Conservation (phyloP, 2,113 vertebrate species). For the Thalassarche chlororhynchos region DNA sequence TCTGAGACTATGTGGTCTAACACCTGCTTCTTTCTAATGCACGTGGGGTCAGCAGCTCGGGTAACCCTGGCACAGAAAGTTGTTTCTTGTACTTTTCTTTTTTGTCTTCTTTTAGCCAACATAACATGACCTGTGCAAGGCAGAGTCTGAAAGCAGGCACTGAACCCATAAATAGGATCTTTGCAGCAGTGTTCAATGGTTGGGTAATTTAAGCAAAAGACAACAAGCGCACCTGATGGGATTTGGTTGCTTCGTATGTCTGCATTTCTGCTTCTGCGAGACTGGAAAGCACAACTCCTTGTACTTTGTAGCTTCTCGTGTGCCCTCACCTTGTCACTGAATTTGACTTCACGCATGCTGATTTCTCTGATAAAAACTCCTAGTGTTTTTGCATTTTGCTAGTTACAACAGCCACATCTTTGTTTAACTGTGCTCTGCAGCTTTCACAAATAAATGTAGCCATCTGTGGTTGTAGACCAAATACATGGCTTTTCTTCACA, state of each 20-base stretch:
- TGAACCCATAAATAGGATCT: conserved; percentile 19
- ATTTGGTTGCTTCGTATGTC: background rate
- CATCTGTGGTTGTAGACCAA: conserved; percentile 23
- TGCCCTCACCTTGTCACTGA: background rate
- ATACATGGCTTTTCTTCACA: background rate
- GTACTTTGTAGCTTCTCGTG: background rate
- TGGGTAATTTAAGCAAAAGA: conserved; percentile 33
- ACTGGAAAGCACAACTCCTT: background rate
- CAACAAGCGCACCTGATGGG: background rate
- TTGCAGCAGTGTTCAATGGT: background rate
- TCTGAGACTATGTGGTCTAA: background rate
- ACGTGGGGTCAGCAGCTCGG: background rate
- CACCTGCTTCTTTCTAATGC: background rate
- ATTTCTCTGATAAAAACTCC: background rate
- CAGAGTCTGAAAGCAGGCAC: conserved; percentile 18
- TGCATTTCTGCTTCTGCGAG: background rate
- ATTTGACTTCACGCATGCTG: background rate
- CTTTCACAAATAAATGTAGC: conserved; percentile 8
- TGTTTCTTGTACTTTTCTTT: background rate
- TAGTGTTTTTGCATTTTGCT: background rate
- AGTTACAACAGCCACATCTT: background rate
- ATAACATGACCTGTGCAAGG: background rate
- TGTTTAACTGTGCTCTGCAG: background rate
- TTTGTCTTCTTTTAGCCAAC: background rate
- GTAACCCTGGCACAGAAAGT: background rate